Conservation (phyloP, 92 coral and sea anemone species). For the Paragorgia papillata region DNA sequence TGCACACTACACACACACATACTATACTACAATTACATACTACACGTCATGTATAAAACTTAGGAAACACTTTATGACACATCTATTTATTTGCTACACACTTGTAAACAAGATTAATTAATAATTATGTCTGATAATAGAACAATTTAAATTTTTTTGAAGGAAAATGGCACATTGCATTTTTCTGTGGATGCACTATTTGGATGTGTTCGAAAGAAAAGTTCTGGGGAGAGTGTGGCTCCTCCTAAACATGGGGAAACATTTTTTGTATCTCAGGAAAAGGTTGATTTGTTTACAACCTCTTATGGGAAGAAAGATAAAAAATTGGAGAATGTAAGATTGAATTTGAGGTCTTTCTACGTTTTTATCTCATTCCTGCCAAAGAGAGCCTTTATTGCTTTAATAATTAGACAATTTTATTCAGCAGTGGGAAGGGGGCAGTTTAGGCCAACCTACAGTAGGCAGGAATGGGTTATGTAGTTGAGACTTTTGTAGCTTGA, state of each 20-base stretch:
- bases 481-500: not conserved
- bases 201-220: slow-evolving; percentile 55
- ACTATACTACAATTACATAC: too few species aligned
- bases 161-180: slow-evolving; percentile 47
- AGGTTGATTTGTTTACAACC: slow-evolving; percentile 42
- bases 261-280: slow-evolving; percentile 47
- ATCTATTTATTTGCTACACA: too few species aligned
- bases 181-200: slow-evolving; percentile 48
- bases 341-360: not conserved
- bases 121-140: not conserved
- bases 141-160: not conserved
- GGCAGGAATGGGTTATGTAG: too few species aligned
- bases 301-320: slow-evolving; percentile 32
- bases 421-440: too few species aligned
- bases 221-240: slow-evolving; percentile 48
- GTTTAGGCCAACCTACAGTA: too few species aligned
- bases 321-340: not conserved
- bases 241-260: slow-evolving; percentile 51
- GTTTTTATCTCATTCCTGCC: too few species aligned
- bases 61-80: too few species aligned
- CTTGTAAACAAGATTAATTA: too few species aligned
- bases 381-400: too few species aligned
- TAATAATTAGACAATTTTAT: too few species aligned
- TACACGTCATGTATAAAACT: too few species aligned
- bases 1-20: not conserved